phyloP scores from a whole-genome alignment of 2,797 vertebrate genomes.

The Pseudochirops cupreus region DNA sequence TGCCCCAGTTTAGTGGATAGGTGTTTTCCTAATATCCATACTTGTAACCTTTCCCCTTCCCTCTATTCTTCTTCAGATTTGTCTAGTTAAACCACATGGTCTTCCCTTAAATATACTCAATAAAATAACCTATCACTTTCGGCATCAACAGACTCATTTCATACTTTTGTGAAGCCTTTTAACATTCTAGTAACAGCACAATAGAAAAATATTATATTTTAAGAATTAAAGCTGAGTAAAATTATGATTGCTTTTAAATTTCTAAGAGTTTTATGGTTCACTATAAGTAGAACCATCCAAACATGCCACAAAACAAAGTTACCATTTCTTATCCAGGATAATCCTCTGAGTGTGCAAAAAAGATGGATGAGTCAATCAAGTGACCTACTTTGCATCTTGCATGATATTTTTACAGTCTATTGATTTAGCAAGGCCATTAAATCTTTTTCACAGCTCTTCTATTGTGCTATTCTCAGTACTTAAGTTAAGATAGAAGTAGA shows the following conservation, averaged over 20 bases:
- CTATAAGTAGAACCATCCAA: background rate
- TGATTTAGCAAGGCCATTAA: background rate
- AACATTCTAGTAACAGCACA: background rate
- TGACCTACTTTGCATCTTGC: background rate
- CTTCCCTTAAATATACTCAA: background rate
- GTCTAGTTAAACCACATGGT: background rate
- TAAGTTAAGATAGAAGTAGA: background rate
- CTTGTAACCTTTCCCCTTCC: background rate
- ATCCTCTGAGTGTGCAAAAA: background rate
- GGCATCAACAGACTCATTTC: background rate
- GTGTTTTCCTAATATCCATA: background rate
- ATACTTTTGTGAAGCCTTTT: background rate
- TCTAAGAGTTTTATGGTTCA: background rate
- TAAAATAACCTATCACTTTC: background rate
- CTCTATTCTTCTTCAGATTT: background rate
- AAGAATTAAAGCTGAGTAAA: background rate
- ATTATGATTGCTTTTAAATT: background rate
- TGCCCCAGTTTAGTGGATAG: background rate
- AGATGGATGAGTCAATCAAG: background rate
- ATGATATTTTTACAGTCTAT: background rate
- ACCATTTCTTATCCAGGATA: background rate
- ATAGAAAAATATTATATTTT: background rate
- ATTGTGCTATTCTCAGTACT: background rate
- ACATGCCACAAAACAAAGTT: background rate
- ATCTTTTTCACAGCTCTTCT: background rate